phyloP scores from a whole-genome alignment of 2,113 vertebrate species.

The Oncorhynchus clarkii region DNA sequence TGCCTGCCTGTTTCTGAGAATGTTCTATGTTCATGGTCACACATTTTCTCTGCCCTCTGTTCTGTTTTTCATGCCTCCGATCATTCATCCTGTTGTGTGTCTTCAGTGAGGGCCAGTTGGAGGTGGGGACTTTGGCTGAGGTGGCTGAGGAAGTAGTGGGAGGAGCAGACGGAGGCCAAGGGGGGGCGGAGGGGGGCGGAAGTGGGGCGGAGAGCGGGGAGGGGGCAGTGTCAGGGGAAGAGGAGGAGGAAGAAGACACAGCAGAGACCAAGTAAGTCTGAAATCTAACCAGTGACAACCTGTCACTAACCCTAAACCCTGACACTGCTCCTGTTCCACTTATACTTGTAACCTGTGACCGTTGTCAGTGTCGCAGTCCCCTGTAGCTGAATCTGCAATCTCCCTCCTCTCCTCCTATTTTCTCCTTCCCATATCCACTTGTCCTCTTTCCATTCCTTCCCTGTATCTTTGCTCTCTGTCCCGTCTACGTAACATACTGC shows the following conservation, averaged over 20 bases:
- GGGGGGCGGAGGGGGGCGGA: slow-evolving; percentile 38
- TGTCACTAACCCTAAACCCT: not conserved
- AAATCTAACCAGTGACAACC: not conserved
- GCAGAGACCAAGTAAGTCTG: slow-evolving; percentile 56
- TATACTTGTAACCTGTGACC: not conserved
- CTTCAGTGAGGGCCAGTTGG: slow-evolving; percentile 5
- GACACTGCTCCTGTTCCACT: not conserved
- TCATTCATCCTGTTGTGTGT: slow-evolving; percentile 28
- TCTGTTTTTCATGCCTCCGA: slow-evolving; percentile 22
- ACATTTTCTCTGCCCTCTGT: not conserved
- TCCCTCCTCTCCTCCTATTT: not conserved
- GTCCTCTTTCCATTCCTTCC: not conserved
- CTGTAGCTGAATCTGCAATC: not conserved
- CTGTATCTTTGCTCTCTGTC: not conserved
- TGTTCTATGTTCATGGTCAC: not conserved
- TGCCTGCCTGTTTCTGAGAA: slow-evolving; percentile 1
- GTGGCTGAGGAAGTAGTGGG: slow-evolving; percentile 24
- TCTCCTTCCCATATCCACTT: not conserved
- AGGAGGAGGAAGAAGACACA: slow-evolving; percentile 34
- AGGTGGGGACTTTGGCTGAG: slow-evolving; percentile 27
- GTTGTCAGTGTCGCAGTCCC: not conserved
- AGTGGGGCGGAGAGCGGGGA: slow-evolving; percentile 21
- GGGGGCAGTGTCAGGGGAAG: slow-evolving; percentile 33
- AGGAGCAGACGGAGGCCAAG: not conserved
- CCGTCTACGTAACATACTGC: not conserved